These are phyloP conservation scores for Coracias cyanogaster DNA, from an alignment of 2,797 vertebrate genomes.

Conservation along the genomic window DNA sequence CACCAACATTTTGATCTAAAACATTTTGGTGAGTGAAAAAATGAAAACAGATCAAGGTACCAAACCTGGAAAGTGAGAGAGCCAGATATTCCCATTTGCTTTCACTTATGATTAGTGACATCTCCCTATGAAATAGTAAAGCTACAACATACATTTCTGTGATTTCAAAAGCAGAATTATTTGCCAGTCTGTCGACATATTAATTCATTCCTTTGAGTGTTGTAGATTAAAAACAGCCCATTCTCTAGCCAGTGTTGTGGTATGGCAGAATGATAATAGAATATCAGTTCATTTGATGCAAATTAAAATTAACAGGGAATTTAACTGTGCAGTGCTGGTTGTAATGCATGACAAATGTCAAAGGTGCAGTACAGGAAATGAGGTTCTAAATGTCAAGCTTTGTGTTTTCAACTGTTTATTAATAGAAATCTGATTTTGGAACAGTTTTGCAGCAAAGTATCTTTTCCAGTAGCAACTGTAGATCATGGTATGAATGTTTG, in stretches of 20 bases:
- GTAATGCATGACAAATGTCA: neutral
- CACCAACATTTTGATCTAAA: neutral
- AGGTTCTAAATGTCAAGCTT: neutral
- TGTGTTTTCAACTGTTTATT: neutral
- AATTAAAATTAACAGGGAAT: neutral
- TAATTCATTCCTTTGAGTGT: neutral
- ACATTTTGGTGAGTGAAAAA: neutral
- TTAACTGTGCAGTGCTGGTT: neutral
- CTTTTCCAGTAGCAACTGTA: neutral
- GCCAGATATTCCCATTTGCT: accelerated
- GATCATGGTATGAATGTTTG: neutral
- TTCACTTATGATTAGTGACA: neutral
- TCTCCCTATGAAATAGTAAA: neutral
- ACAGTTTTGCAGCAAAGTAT: neutral
- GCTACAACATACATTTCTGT: neutral
- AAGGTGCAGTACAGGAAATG: neutral
- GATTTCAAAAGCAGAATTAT: neutral
- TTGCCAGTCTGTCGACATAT: neutral
- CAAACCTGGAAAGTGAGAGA: neutral
- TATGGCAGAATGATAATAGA: neutral
- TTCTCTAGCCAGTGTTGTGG: neutral
- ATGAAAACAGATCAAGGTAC: neutral
- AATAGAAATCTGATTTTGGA: neutral
- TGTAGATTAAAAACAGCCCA: neutral
- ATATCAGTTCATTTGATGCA: neutral